Conservation (phyloP, 2,797 vertebrate genomes). For the Phataginus tetradactyla region DNA sequence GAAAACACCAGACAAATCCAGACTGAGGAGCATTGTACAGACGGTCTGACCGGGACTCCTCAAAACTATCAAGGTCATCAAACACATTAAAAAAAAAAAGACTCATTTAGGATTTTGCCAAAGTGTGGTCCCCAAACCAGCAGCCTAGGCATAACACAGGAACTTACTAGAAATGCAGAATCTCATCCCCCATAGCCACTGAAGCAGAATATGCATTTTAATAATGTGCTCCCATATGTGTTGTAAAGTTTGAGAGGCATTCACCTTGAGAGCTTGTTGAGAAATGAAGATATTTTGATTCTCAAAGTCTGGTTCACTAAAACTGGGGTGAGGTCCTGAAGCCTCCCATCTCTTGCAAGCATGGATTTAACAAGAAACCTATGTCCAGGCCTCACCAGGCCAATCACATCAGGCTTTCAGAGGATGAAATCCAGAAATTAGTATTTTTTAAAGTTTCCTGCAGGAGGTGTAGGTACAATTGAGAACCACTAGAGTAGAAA, state of each 20-base stretch:
- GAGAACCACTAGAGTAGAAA: not conserved
- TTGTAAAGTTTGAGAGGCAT: not conserved
- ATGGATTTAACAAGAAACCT: not conserved
- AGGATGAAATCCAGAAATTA: not conserved
- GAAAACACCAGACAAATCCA: not conserved
- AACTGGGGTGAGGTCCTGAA: not conserved
- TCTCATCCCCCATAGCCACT: not conserved
- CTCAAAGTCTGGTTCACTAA: not conserved
- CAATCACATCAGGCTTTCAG: not conserved
- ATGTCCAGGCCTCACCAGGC: not conserved
- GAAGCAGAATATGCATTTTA: not conserved
- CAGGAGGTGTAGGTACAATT: not conserved
- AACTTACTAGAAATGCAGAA: not conserved
- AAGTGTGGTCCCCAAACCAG: not conserved
- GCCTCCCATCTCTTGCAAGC: not conserved
- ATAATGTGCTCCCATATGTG: not conserved
- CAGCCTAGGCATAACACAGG: not conserved
- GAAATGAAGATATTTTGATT: not conserved
- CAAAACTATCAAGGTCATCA: not conserved
- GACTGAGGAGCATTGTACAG: not conserved
- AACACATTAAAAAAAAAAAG: not conserved
- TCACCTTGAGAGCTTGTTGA: not conserved
- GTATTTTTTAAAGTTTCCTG: not conserved
- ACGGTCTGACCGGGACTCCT: not conserved
- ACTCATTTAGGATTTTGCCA: constrained; percentile 15